These are phyloP conservation scores for Sminthurinus aureus DNA, from an alignment of 2,888 invertebrate genomes.

Conservation along the genomic window DNA sequence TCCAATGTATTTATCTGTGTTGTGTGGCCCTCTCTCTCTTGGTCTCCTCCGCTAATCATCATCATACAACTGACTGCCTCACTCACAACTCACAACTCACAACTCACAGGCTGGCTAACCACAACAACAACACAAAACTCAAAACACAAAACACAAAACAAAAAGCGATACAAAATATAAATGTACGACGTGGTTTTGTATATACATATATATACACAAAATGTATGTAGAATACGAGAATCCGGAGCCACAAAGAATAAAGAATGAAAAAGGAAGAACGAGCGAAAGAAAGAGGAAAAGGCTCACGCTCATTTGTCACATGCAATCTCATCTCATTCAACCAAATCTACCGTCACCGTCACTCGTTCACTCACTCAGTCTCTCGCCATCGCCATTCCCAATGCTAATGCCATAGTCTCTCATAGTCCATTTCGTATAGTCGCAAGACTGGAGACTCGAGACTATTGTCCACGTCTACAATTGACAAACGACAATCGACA, in stretches of 20 bases:
- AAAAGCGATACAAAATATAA: no score
- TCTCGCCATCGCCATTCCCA: not conserved
- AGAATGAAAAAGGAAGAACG: no score
- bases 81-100: constrained; percentile 19
- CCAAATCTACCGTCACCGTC: constrained; percentile 14
- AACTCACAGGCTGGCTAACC: constrained; percentile 22
- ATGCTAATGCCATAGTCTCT: not conserved
- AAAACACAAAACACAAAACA: constrained; percentile 26
- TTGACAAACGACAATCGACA: not conserved
- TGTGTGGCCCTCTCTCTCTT: constrained; percentile 21
- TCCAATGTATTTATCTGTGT: not conserved
- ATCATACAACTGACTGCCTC: constrained; percentile 37
- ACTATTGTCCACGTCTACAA: no score
- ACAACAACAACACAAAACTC: constrained; percentile 10
- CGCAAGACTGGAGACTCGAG: no score
- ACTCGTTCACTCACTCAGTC: not conserved
- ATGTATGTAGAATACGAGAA: not conserved
- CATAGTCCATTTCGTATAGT: not conserved
- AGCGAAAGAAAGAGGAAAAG: not conserved
- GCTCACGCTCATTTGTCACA: constrained; percentile 39
- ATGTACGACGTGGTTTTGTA: no score
- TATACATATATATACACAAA: no score
- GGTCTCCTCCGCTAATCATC: constrained; percentile 39
- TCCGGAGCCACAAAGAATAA: constrained; percentile 26
- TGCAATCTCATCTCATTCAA: constrained; percentile 39